Percentiles rank a stretch among this genome's conserved stretches.
Conservation (phyloP, 2,113 vertebrate genomes). For the Apodemus speciosus region DNA sequence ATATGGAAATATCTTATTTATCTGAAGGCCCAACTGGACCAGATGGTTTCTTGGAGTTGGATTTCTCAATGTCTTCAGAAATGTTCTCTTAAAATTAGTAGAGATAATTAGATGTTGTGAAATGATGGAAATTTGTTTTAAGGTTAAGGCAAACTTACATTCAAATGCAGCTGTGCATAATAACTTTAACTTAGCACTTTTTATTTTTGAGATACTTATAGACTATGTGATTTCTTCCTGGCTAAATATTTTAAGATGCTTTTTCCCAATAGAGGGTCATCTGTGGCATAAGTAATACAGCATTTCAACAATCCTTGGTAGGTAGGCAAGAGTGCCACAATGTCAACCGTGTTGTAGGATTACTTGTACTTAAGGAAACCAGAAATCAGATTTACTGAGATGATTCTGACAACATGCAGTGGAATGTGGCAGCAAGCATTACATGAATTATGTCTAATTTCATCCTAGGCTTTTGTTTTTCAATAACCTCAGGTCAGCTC, state of each 20-base stretch:
- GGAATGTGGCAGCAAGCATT: not conserved
- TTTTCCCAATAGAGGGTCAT: not conserved
- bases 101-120: not conserved
- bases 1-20: not conserved
- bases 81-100: not conserved
- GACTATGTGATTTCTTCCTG: not conserved
- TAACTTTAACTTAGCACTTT: not conserved
- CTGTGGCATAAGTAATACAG: not conserved
- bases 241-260: not conserved
- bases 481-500: not conserved
- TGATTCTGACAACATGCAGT: not conserved
- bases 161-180: not conserved
- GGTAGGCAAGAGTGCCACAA: not conserved
- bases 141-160: not conserved
- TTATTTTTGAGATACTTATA: not conserved
- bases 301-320: not conserved
- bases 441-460: not conserved
- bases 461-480: not conserved
- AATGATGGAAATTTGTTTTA: not conserved
- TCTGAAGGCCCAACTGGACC: not conserved
- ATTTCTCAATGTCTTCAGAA: not conserved
- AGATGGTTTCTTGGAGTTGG: not conserved
- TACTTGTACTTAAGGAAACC: not conserved
- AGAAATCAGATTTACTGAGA: not conserved
- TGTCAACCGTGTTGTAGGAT: not conserved